Evolutionary conservation across 35 echinoderm and acorn worm species (phyloP).

Genomic region (Chiridota heheva): DNA sequence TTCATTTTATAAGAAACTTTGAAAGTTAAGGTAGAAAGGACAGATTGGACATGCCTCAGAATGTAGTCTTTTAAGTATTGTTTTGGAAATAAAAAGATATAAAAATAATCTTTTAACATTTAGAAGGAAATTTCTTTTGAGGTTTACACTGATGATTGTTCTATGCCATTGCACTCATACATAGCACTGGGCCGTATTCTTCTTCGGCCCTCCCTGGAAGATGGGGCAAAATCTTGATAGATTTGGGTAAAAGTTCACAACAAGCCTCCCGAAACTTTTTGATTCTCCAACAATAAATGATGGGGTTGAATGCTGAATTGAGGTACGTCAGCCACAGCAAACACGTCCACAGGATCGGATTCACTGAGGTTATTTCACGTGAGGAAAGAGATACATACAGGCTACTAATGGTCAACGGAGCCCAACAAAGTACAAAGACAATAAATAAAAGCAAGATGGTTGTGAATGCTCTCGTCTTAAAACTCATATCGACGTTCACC

Average conservation of each 20-base stretch:
- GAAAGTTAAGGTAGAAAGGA: too few species aligned
- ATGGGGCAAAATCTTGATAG: constrained; percentile 79
- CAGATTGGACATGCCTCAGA: too few species aligned
- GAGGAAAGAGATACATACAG: constrained; percentile 40
- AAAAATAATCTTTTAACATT: too few species aligned
- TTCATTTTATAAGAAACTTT: too few species aligned
- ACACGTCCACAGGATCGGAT: constrained; percentile 34
- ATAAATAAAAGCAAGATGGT: constrained; percentile 94
- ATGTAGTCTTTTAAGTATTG: too few species aligned
- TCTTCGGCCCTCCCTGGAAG: constrained; percentile 79
- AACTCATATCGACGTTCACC: constrained; percentile 96
- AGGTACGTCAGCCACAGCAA: constrained; percentile 88
- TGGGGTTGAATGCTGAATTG: constrained; percentile 96
- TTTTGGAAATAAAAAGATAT: too few species aligned
- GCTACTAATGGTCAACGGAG: constrained; percentile 71
- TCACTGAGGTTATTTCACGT: not conserved
- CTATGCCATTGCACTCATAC: constrained; percentile 91
- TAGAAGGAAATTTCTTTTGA: too few species aligned
- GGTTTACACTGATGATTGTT: constrained; percentile 77
- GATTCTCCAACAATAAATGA: constrained; percentile 98
- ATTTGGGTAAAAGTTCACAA: constrained; percentile 81
- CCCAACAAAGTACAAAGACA: constrained; percentile 95
- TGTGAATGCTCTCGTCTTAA: constrained; percentile 97
- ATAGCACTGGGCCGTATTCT: constrained; percentile 97
- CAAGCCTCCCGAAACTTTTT: constrained; percentile 99